Conservation (phyloP, 2,888 invertebrate genomes). For the Cyaniris semiargus region DNA sequence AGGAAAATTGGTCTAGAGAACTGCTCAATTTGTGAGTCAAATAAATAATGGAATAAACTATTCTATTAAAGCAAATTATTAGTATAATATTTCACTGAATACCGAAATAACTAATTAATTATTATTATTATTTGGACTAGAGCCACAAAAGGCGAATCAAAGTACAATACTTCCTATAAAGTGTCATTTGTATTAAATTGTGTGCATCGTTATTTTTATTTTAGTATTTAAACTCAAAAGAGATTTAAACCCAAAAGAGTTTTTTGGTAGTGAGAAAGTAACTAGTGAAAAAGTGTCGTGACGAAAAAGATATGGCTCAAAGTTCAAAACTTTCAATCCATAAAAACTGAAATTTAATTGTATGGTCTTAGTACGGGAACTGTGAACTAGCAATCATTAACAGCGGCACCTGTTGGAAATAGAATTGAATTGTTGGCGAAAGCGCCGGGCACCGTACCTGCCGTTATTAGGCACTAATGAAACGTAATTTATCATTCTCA, state of each 20-base stretch:
- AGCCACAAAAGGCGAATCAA: no score
- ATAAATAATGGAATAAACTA: not conserved
- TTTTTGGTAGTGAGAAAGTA: not conserved
- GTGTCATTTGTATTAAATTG: no score
- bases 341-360: slow-evolving; percentile 5
- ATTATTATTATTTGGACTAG: no score
- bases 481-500: slow-evolving; percentile 72
- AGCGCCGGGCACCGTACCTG: slow-evolving; percentile 51
- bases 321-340: slow-evolving; percentile 2
- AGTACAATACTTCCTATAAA: no score
- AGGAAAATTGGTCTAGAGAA: not conserved
- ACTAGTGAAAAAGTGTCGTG: not conserved
- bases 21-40: not conserved
- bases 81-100: not conserved
- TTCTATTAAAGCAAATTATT: not conserved
- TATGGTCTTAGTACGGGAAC: not conserved
- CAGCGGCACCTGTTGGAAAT: not conserved
- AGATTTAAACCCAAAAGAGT: not conserved
- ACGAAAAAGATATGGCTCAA: not conserved
- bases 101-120: not conserved
- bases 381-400: not conserved
- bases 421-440: slow-evolving; percentile 48
- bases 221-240: no score
- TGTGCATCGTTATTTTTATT: no score
- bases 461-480: slow-evolving; percentile 66